These are phyloP conservation scores for Cyanistes caeruleus DNA, from an alignment of 2,113 vertebrate genomes.

Conservation along the genomic window DNA sequence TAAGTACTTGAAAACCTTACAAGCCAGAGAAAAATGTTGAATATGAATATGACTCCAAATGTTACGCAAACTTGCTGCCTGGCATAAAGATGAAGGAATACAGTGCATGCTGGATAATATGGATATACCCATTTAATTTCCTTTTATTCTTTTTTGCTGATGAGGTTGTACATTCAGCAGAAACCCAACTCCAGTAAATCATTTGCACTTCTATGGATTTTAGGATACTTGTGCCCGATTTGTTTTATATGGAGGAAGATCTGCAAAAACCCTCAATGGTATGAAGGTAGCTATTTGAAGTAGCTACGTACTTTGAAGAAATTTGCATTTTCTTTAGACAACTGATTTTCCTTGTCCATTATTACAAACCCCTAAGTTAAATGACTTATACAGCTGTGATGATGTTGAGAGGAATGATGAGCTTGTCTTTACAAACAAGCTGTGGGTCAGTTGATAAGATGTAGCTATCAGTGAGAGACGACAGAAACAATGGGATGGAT, in stretches of 20 bases:
- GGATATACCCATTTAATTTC: rapidly evolving
- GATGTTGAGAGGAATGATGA: no score
- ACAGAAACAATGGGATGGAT: no score
- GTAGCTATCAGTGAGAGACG: no score
- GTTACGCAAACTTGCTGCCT: background rate
- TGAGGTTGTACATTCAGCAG: background rate
- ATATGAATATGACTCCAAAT: background rate
- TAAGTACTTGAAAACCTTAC: background rate
- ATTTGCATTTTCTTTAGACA: background rate
- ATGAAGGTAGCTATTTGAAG: background rate
- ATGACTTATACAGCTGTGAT: background rate
- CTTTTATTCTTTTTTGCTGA: background rate
- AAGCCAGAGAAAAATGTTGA: background rate
- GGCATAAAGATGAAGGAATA: background rate
- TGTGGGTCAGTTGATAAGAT: no score
- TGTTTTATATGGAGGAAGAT: background rate
- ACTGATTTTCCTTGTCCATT: background rate
- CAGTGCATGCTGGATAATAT: background rate
- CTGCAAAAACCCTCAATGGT: background rate
- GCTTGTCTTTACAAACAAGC: no score
- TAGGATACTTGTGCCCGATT: background rate
- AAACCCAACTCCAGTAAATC: background rate
- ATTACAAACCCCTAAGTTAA: background rate
- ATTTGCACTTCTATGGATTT: background rate
- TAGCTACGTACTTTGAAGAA: background rate